A percentile compares a stretch with the other conserved stretches of the same genome.
These are phyloP conservation scores for Heterohyrax brucei DNA, from an alignment of 2,797 vertebrate genomes.

Conservation along the genomic window DNA sequence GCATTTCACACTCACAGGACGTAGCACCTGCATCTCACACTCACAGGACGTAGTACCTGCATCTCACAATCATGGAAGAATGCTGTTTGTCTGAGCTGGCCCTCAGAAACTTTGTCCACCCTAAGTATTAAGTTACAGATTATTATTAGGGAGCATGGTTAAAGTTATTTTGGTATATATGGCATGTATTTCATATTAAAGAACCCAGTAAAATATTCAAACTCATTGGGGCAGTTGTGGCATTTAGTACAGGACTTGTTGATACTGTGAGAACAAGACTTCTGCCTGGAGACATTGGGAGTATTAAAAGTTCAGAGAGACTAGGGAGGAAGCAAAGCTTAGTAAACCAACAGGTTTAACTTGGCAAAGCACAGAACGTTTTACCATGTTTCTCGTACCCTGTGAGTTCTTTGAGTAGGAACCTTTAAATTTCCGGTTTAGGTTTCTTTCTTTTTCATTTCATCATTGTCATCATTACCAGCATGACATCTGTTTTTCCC, in stretches of 20 bases:
- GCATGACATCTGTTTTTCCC: slow-evolving; percentile 1
- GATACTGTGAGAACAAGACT: slow-evolving; percentile 25
- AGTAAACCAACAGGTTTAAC: slow-evolving; percentile 32
- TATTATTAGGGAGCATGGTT: neutral
- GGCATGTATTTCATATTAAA: neutral
- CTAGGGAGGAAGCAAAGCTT: slow-evolving; percentile 24
- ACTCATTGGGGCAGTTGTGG: neutral
- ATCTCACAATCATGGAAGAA: neutral
- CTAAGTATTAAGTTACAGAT: slow-evolving; percentile 11
- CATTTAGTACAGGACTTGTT: neutral
- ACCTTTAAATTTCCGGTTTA: neutral
- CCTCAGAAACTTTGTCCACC: neutral
- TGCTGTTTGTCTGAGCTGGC: neutral
- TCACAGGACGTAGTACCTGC: too few species aligned
- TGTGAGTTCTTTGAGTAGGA: neutral
- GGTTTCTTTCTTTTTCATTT: slow-evolving; percentile 43
- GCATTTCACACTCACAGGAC: too few species aligned
- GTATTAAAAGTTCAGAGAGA: slow-evolving; percentile 51
- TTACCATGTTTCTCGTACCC: neutral
- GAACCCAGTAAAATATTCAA: slow-evolving; percentile 14
- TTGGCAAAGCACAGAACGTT: neutral
- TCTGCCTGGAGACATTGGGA: neutral
- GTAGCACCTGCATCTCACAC: too few species aligned
- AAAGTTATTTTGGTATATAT: neutral
- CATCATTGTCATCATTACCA: neutral